Evolutionary conservation across 2,113 vertebrate species (phyloP).

Genomic region (Ceyx cyanopectus): DNA sequence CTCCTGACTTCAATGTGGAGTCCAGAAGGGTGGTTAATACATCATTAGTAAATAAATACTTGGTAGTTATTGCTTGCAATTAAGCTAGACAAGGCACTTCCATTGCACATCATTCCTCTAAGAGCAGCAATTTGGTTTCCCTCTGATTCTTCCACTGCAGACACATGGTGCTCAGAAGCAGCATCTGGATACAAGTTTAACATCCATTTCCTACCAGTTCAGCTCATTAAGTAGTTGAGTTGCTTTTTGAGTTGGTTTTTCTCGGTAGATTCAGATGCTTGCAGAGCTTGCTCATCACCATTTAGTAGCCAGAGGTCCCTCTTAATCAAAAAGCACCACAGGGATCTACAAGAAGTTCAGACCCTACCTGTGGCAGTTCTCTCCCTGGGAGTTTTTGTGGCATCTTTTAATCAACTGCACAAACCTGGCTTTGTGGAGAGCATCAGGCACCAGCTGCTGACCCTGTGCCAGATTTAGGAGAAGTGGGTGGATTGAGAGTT

Average conservation of each 20-base stretch:
- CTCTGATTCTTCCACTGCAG: not conserved
- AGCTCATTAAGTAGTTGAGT: not conserved
- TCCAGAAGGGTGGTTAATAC: not conserved
- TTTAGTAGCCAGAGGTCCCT: not conserved
- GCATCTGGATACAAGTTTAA: not conserved
- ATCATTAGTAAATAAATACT: not conserved
- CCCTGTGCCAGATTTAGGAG: not conserved
- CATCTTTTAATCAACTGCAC: not conserved
- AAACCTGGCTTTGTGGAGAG: not conserved
- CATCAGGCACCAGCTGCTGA: not conserved
- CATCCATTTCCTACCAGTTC: not conserved
- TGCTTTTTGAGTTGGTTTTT: not conserved
- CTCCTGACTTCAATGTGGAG: not conserved
- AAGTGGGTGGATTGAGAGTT: not conserved
- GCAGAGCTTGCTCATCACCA: not conserved
- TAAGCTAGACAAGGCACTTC: not conserved
- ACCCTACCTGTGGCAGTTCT: not conserved
- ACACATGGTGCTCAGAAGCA: not conserved
- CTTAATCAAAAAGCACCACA: not conserved
- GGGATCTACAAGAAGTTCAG: not conserved
- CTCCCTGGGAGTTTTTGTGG: not conserved
- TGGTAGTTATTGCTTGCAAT: not conserved
- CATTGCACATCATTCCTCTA: not conserved
- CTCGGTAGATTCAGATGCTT: not conserved
- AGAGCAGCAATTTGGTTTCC: not conserved